phyloP scores from a whole-genome alignment of 2,888 invertebrate species.

The Graphium colonna region DNA sequence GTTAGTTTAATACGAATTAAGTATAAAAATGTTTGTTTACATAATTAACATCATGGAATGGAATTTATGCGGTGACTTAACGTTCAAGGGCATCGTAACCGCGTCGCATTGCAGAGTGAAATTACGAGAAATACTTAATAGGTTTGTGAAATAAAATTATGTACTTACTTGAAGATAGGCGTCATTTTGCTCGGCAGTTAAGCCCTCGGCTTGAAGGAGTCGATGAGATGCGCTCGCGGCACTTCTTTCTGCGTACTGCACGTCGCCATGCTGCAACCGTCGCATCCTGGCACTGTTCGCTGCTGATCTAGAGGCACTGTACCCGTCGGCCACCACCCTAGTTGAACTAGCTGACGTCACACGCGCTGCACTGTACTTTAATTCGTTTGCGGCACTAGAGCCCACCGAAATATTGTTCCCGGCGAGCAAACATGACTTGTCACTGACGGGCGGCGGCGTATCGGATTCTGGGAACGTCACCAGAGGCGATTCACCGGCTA shows the following conservation, averaged over 20 bases:
- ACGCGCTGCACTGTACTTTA: slow-evolving; percentile 92
- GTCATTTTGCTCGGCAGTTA: slow-evolving; percentile 91
- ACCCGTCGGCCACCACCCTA: slow-evolving; percentile 90
- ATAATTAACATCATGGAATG: neutral
- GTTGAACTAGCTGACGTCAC: slow-evolving; percentile 86
- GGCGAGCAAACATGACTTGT: slow-evolving; percentile 68
- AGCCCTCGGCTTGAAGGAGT: slow-evolving; percentile 90
- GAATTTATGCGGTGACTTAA: neutral
- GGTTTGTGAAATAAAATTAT: neutral
- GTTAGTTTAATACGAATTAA: too few species aligned
- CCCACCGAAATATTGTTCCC: slow-evolving; percentile 63
- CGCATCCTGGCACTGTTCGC: slow-evolving; percentile 72
- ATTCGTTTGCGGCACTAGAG: slow-evolving; percentile 81
- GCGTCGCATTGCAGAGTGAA: neutral
- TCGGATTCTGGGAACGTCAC: slow-evolving; percentile 91
- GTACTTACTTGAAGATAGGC: slow-evolving; percentile 87
- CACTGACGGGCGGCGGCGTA: slow-evolving; percentile 81
- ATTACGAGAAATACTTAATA: neutral
- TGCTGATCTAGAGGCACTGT: slow-evolving; percentile 84
- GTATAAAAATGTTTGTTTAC: too few species aligned
- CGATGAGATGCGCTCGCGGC: slow-evolving; percentile 89
- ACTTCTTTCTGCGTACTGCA: slow-evolving; percentile 89
- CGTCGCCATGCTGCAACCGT: slow-evolving; percentile 88
- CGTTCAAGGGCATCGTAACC: neutral
- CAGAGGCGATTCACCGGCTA: slow-evolving; percentile 81